These are phyloP conservation scores for Lophura swinhoii DNA, from an alignment of 2,797 vertebrate species.

Conservation along the genomic window DNA sequence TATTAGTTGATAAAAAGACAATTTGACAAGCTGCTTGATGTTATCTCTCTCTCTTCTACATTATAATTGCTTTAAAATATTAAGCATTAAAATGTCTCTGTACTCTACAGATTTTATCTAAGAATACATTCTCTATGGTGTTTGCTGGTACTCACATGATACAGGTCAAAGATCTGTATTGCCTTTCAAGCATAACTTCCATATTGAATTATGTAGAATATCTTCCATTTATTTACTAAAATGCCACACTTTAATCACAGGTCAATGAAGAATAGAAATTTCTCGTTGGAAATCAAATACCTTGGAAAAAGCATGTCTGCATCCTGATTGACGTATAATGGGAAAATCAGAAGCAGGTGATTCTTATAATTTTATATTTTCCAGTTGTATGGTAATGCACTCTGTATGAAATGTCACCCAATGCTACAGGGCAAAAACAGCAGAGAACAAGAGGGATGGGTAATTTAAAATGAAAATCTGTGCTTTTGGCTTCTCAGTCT, in stretches of 20 bases:
- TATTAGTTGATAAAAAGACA: neutral
- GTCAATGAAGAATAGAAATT: constrained; percentile 77
- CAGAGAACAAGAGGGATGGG: constrained; percentile 40
- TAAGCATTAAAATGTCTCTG: neutral
- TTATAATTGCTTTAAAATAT: neutral
- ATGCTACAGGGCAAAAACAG: constrained; percentile 72
- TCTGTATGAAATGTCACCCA: constrained; percentile 81
- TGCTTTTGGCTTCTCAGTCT: neutral
- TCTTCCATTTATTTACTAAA: constrained; percentile 74
- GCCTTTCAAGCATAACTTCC: constrained; percentile 47
- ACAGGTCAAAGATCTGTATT: constrained; percentile 48
- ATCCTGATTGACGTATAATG: constrained; percentile 60
- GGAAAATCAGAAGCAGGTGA: constrained; percentile 74
- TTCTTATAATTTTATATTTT: constrained; percentile 76
- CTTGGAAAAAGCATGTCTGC: constrained; percentile 62
- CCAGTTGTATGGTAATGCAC: constrained; percentile 55
- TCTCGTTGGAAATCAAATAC: constrained; percentile 73
- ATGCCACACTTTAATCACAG: constrained; percentile 76
- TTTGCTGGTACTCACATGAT: neutral
- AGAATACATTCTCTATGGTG: constrained; percentile 51
- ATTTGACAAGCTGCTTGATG: neutral
- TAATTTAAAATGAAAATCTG: constrained; percentile 75
- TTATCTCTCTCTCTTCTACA: neutral
- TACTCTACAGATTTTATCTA: neutral
- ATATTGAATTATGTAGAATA: constrained; percentile 53